Percentiles rank a stretch among this genome's conserved stretches.
Conservation (phyloP, 2,888 invertebrate genomes). For the Heteropelma amictum region DNA sequence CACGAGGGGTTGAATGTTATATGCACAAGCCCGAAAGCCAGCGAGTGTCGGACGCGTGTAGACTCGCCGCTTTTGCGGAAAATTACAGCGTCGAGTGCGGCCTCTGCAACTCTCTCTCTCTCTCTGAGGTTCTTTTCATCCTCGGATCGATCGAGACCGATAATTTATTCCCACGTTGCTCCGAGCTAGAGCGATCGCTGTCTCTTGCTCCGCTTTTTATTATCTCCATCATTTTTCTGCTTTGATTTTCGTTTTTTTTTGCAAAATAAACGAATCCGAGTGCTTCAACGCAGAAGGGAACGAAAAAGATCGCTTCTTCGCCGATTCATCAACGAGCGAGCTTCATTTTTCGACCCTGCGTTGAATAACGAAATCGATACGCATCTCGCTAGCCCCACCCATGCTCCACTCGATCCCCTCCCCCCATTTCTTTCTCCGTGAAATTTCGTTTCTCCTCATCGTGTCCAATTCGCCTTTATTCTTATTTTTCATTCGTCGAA, state of each 20-base stretch:
- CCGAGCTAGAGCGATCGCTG: slow-evolving; percentile 32
- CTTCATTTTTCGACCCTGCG: slow-evolving; percentile 61
- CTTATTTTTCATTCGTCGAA: no score
- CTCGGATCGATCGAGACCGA: slow-evolving; percentile 59
- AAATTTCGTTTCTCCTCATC: no score
- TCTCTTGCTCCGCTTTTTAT: slow-evolving; percentile 23
- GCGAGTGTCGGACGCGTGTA: slow-evolving; percentile 32
- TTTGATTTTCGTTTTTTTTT: neutral
- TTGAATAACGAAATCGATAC: slow-evolving; percentile 60
- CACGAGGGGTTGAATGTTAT: slow-evolving; percentile 17
- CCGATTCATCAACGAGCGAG: slow-evolving; percentile 40
- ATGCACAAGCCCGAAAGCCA: slow-evolving; percentile 21
- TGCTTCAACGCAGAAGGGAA: neutral
- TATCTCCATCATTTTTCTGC: slow-evolving; percentile 3
- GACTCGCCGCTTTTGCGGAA: slow-evolving; percentile 48
- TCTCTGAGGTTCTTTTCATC: slow-evolving; percentile 55
- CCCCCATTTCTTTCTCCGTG: neutral
- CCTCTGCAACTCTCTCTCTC: slow-evolving; percentile 25
- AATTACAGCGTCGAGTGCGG: slow-evolving; percentile 53
- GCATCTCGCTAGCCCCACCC: slow-evolving; percentile 55
- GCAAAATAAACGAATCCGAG: slow-evolving; percentile 20
- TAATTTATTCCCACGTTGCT: slow-evolving; percentile 63
- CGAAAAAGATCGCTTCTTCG: neutral
- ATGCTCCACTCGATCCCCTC: slow-evolving; percentile 8
- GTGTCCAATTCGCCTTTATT: no score